phyloP scores from a whole-genome alignment of 2,888 invertebrate species.

The Argynnis bischoffii region DNA sequence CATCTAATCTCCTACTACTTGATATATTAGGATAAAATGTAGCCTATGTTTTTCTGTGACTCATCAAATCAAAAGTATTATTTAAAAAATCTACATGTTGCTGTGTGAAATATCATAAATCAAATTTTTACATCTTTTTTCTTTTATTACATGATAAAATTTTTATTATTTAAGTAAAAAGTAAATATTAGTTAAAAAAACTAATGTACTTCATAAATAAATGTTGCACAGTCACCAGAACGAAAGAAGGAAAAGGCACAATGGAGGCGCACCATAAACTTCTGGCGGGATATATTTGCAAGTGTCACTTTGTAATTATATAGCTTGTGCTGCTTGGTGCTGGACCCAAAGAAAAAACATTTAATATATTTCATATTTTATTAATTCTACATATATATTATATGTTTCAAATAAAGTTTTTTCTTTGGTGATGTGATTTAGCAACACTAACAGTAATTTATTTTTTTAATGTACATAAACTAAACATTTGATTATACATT shows the following conservation, averaged over 20 bases:
- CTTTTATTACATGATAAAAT: neutral
- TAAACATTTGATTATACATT: neutral
- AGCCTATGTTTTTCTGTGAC: too few species aligned
- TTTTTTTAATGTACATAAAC: too few species aligned
- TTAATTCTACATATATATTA: neutral
- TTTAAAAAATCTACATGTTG: too few species aligned
- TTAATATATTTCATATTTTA: constrained; percentile 1
- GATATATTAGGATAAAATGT: too few species aligned
- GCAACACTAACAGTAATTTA: neutral
- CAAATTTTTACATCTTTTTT: too few species aligned
- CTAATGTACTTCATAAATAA: constrained; percentile 24
- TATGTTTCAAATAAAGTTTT: constrained; percentile 51
- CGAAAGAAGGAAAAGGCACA: constrained; percentile 79
- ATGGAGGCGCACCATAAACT: constrained; percentile 81
- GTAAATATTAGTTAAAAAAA: constrained; percentile 14
- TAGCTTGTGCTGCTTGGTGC: constrained; percentile 41
- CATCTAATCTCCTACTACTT: too few species aligned
- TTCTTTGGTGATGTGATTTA: constrained; percentile 73
- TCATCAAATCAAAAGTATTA: too few species aligned
- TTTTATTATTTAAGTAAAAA: neutral
- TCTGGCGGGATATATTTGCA: constrained; percentile 81
- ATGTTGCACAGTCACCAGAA: constrained; percentile 75
- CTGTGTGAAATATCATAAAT: too few species aligned
- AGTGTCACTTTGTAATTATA: constrained; percentile 71
- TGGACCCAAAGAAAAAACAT: constrained; percentile 68